Evolutionary conservation across 2,888 invertebrate species (phyloP).

Genomic region (Luffia ferchaultella): DNA sequence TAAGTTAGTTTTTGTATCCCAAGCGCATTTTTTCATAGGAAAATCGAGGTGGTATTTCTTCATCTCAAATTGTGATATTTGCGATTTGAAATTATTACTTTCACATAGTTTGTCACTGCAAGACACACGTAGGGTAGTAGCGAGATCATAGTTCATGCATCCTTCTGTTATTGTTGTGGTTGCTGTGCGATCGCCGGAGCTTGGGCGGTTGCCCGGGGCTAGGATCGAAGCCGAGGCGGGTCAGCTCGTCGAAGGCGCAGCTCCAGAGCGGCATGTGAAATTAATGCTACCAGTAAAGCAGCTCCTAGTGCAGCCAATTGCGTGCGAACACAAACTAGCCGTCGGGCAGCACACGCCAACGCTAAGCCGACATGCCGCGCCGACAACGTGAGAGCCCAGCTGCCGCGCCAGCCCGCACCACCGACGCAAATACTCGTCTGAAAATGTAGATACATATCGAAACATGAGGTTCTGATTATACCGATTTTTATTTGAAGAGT

Average conservation of each 20-base stretch:
- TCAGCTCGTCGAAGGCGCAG: slow-evolving; percentile 31
- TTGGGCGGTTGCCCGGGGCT: slow-evolving; percentile 46
- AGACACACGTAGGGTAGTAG: no score
- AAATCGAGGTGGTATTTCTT: no score
- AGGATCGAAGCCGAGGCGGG: slow-evolving; percentile 23
- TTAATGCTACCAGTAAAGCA: slow-evolving; percentile 43
- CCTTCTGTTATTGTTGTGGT: no score
- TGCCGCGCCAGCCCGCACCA: slow-evolving; percentile 64
- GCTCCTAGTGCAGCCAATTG: slow-evolving; percentile 47
- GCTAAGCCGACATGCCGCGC: slow-evolving; percentile 64
- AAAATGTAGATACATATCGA: not conserved
- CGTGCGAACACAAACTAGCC: slow-evolving; percentile 64
- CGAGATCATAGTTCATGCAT: no score
- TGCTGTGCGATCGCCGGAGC: slow-evolving; percentile 12
- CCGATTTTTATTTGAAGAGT: no score
- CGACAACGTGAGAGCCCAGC: slow-evolving; percentile 57
- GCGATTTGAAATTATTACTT: no score
- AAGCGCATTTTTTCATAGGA: no score
- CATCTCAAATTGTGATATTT: no score
- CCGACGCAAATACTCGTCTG: slow-evolving; percentile 47
- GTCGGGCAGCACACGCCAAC: slow-evolving; percentile 70
- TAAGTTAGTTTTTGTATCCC: no score
- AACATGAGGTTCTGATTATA: no score
- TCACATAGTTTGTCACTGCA: no score
- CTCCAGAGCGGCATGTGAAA: slow-evolving; percentile 39